These are phyloP conservation scores for Solenopsis fugax DNA, from an alignment of 1,140 invertebrate species.

Conservation along the genomic window DNA sequence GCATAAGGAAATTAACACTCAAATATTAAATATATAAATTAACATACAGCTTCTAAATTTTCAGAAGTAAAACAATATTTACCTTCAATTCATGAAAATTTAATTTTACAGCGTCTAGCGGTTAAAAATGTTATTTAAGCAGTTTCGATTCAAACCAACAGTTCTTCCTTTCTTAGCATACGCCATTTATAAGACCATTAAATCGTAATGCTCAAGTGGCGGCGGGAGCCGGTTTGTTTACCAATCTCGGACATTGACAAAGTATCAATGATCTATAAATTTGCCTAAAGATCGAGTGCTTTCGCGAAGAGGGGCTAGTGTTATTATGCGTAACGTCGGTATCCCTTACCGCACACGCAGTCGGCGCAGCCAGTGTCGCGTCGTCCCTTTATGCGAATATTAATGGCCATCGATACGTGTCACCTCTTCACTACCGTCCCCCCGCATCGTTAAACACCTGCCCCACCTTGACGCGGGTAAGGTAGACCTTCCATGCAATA, in stretches of 20 bases:
- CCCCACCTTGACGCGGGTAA: conserved; percentile 65
- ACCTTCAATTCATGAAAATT: not conserved
- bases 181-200: conserved; percentile 37
- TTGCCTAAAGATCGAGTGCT: conserved; percentile 60
- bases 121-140: not conserved
- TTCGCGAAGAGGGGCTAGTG: not conserved
- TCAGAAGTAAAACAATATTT: not conserved
- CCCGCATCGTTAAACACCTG: conserved; percentile 76
- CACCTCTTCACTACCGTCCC: conserved; percentile 66
- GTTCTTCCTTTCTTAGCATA: not conserved
- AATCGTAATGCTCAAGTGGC: not conserved
- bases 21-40: not conserved
- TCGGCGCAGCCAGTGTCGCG: conserved; percentile 31
- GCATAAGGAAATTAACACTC: too few relatives aligned
- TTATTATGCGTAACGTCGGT: conserved; percentile 35
- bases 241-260: conserved; percentile 50
- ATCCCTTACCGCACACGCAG: conserved; percentile 7
- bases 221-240: conserved; percentile 46
- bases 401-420: conserved; percentile 72
- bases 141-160: not conserved
- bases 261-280: conserved; percentile 63
- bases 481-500: conserved; percentile 69
- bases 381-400: conserved; percentile 68
- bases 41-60: not conserved
- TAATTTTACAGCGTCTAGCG: not conserved